Evolutionary conservation across 2,888 invertebrate genomes (phyloP), one percentile per base, ranked within the genome.

Genomic region (Adelphocoris suturalis): DNA sequence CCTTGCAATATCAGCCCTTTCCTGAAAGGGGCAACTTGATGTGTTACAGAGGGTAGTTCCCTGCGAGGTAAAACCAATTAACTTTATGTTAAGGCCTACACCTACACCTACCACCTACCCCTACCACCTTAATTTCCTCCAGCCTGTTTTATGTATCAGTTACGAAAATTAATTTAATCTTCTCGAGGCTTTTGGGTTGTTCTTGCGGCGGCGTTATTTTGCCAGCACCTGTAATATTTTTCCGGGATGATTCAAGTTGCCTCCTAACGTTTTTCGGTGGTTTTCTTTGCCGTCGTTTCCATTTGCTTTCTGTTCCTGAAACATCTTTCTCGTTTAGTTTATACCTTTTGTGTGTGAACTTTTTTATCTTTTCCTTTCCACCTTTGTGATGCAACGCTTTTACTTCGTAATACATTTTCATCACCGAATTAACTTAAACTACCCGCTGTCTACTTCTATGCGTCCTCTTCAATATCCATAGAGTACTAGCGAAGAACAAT

Each of bases 1-100:
- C 23, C n/a, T 68, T 68, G 23, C 68, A 68, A 68, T 68, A 68
- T 68, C 68, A 68, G 68, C 23, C 68, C 52, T 19, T 68, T 68
- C 23, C 68, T 23, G 68, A 68, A 68, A 68, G 68, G 68, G 68
- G 68, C 23, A 68, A 68, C 68, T 19, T 68, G 68, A 68, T 68
- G 68, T 68, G 68, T 68, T 68, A 23, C 68, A 23, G 68, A 23
- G 68, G 68, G 68, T 68, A 23, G 11, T 68, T 68, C 23, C 68
- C 23, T 12, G 23, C 68, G 68, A 68, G 68, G 68, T 68, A 68
- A 68, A 68, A 68, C 68, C 68, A 68, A 68, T 68, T 68, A 68
- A 68, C 68, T 23, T 68, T 68, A 68, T 68, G 68, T 68, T 68
- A 68, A 68, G 68, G 68, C 11, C 27, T 68, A 68, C 68, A 68